Evolutionary conservation across 2,888 invertebrate species (phyloP).

Genomic region (Orthosia gothica): DNA sequence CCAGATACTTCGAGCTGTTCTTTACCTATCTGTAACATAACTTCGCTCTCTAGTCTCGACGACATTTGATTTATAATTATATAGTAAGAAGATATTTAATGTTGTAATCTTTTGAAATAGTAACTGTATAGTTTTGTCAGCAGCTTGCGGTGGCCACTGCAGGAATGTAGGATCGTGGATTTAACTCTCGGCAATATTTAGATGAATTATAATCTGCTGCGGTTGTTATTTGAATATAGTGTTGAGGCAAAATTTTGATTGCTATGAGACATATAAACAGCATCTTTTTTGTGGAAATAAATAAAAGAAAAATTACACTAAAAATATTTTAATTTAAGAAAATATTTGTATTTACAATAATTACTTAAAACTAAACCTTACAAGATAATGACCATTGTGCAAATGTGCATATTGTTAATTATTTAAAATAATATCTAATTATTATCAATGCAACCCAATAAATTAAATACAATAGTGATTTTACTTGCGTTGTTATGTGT

Average conservation of each 20-base stretch:
- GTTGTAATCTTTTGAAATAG: constrained; percentile 24
- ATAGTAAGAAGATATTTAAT: constrained; percentile 6
- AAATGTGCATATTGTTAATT: neutral
- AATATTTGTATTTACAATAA: constrained; percentile 49
- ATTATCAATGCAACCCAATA: constrained; percentile 7
- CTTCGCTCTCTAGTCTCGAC: neutral
- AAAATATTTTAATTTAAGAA: constrained; percentile 2
- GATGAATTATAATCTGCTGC: neutral
- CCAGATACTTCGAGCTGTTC: neutral
- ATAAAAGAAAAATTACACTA: neutral
- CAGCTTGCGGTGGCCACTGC: constrained; percentile 11
- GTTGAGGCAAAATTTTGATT: neutral
- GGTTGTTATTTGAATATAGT: neutral
- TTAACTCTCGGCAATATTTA: neutral
- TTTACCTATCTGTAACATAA: neutral
- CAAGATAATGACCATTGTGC: constrained; percentile 23
- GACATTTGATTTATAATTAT: neutral
- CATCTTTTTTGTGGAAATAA: neutral
- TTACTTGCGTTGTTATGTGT: neutral
- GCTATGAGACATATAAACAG: too few relatives aligned
- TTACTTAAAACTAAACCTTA: constrained; percentile 26
- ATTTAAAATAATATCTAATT: neutral
- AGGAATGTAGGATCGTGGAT: neutral
- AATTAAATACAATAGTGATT: neutral
- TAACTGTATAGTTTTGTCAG: neutral